phyloP scores from a whole-genome alignment of 2,888 invertebrate species.

The Prosapia bicincta region DNA sequence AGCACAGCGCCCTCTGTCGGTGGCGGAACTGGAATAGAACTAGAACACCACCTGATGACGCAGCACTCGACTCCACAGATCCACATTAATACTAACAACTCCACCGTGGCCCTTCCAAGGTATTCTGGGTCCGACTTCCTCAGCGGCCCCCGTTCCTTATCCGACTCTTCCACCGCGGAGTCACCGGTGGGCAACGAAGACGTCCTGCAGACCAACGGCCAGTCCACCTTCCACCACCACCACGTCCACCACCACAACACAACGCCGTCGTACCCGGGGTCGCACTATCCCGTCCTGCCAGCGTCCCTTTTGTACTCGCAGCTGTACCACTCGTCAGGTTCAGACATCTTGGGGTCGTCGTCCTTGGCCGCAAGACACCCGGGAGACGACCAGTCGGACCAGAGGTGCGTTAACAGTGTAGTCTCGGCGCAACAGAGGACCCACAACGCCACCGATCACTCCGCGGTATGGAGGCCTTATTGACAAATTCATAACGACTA shows the following conservation, averaged over 20 bases:
- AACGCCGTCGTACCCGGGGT: constrained; percentile 44
- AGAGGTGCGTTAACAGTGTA: constrained; percentile 6
- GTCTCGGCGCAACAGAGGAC: constrained; percentile 25
- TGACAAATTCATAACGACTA: constrained; percentile 44
- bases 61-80: constrained; percentile 14
- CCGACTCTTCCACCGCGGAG: constrained; percentile 64
- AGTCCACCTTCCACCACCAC: constrained; percentile 52
- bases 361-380: constrained; percentile 21
- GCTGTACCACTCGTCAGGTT: constrained; percentile 47
- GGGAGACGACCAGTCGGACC: constrained; percentile 17
- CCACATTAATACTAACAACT: constrained; percentile 24
- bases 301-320: constrained; percentile 81
- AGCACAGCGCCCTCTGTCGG: constrained; percentile 3
- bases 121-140: constrained; percentile 64
- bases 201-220: constrained; percentile 23
- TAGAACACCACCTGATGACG: constrained; percentile 46
- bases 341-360: constrained; percentile 26
- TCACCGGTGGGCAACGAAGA: constrained; percentile 39
- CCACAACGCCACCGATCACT: constrained; percentile 51
- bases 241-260: constrained; percentile 41
- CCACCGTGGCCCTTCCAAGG: constrained; percentile 52
- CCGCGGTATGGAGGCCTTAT: constrained; percentile 73
- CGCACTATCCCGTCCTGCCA: constrained; percentile 62
- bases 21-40: constrained; percentile 27
- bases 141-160: constrained; percentile 69